Evolutionary conservation across 2,797 vertebrate genomes (phyloP).

Genomic region (Myotis pilosus): DNA sequence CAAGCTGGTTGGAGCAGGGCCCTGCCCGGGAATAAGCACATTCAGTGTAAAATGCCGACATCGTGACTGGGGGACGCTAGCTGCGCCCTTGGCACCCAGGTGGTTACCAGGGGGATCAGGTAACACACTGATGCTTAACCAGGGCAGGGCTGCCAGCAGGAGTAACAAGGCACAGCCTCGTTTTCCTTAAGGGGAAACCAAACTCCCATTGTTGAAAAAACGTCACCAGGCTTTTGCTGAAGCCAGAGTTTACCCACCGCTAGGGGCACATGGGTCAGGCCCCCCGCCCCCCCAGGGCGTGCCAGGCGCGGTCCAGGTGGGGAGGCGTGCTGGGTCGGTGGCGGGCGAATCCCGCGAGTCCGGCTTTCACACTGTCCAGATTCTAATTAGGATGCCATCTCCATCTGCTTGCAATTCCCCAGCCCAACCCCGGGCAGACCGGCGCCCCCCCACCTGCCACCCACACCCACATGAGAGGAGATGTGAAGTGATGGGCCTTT

Average conservation of each 20-base stretch:
- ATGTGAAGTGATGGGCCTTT: neutral
- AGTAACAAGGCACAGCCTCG: neutral
- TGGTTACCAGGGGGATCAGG: fast-evolving
- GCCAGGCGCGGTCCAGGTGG: neutral
- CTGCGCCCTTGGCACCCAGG: neutral
- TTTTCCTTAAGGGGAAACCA: neutral
- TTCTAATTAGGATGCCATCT: neutral
- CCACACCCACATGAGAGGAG: neutral
- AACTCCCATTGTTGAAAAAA: neutral
- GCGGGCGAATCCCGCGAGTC: neutral
- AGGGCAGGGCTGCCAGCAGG: neutral
- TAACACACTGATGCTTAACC: neutral
- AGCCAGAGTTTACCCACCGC: fast-evolving
- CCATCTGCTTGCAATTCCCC: neutral
- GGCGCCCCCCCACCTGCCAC: neutral
- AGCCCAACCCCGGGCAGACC: neutral
- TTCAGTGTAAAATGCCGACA: neutral
- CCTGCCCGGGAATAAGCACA: neutral
- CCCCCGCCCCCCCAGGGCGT: too few species aligned
- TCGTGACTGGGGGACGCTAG: neutral
- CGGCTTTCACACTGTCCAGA: neutral
- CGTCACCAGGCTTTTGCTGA: neutral
- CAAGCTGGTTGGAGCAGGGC: neutral
- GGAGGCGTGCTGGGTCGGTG: fast-evolving
- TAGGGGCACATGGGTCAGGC: fast-evolving